These are phyloP conservation scores for Anaspis maculata DNA, from an alignment of 2,888 invertebrate species.

Conservation along the genomic window DNA sequence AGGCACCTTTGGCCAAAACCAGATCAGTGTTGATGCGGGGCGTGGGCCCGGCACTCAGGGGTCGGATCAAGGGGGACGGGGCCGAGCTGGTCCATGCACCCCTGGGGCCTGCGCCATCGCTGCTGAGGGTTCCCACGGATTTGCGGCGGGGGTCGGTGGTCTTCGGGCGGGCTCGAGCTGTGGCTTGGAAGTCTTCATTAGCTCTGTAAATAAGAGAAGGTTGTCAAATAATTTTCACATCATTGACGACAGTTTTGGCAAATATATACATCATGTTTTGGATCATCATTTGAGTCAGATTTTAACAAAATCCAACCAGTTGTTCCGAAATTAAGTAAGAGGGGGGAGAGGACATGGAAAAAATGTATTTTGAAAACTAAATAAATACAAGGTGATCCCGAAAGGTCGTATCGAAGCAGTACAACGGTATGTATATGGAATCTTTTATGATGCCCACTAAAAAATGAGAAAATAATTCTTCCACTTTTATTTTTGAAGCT, in stretches of 20 bases:
- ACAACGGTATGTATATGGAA: too few relatives aligned
- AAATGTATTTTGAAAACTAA: too few relatives aligned
- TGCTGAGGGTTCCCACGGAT: slow-evolving; percentile 32
- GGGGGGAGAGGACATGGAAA: too few relatives aligned
- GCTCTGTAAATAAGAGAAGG: slow-evolving; percentile 15
- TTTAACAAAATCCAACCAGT: too few relatives aligned
- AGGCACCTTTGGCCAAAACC: slow-evolving; percentile 50
- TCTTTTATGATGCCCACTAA: too few relatives aligned
- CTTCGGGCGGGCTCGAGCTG: slow-evolving; percentile 32
- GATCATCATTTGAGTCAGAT: too few relatives aligned
- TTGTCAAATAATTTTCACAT: neutral
- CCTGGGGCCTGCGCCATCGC: slow-evolving; percentile 28
- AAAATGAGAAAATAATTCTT: too few relatives aligned
- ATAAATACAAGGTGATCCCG: too few relatives aligned
- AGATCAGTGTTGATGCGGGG: slow-evolving; percentile 47
- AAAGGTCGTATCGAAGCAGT: too few relatives aligned
- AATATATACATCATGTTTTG: neutral
- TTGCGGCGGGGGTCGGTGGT: slow-evolving; percentile 35
- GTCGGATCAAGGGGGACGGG: slow-evolving; percentile 48
- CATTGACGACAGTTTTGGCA: neutral
- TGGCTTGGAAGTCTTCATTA: slow-evolving; percentile 22
- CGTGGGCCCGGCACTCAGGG: slow-evolving; percentile 58
- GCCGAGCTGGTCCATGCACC: slow-evolving; percentile 48
- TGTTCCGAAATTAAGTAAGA: too few relatives aligned
- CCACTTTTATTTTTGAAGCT: too few relatives aligned